Evolutionary conservation across 2,797 vertebrate genomes (phyloP).

Genomic region (Taenioides sp.): DNA sequence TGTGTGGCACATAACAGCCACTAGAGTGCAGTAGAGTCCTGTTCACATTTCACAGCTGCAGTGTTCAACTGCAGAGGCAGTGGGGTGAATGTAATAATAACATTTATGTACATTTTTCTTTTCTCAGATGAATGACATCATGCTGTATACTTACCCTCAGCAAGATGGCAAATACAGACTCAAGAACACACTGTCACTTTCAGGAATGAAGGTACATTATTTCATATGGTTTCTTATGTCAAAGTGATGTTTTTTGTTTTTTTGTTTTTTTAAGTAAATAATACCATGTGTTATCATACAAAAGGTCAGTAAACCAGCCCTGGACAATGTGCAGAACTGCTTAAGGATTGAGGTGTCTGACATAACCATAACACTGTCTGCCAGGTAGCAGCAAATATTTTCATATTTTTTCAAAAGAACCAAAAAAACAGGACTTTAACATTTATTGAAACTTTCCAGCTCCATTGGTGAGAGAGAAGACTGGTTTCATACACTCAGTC

Average conservation of each 20-base stretch:
- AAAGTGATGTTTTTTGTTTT: neutral
- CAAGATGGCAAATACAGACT: constrained; percentile 95
- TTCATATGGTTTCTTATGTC: neutral
- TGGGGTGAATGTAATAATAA: neutral
- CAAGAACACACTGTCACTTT: constrained; percentile 87
- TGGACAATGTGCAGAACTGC: constrained; percentile 86
- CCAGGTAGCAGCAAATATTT: constrained; percentile 80
- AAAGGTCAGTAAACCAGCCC: constrained; percentile 89
- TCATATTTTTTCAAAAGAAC: no score
- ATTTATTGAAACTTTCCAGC: constrained; percentile 66
- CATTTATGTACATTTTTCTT: neutral
- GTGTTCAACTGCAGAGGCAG: neutral
- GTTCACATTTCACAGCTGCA: neutral
- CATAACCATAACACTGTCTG: constrained; percentile 87
- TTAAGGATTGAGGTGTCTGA: constrained; percentile 89
- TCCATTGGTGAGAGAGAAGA: constrained; percentile 92
- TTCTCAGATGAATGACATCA: constrained; percentile 91
- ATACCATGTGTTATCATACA: neutral
- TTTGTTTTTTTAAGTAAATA: neutral
- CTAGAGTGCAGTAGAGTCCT: neutral
- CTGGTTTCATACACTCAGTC: constrained; percentile 92
- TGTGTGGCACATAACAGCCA: neutral
- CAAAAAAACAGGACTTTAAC: neutral
- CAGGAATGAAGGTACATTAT: constrained; percentile 87
- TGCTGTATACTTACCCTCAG: constrained; percentile 95